Evolutionary conservation across 1,140 invertebrate genomes (phyloP).

Genomic region (Caerostris extrusa): DNA sequence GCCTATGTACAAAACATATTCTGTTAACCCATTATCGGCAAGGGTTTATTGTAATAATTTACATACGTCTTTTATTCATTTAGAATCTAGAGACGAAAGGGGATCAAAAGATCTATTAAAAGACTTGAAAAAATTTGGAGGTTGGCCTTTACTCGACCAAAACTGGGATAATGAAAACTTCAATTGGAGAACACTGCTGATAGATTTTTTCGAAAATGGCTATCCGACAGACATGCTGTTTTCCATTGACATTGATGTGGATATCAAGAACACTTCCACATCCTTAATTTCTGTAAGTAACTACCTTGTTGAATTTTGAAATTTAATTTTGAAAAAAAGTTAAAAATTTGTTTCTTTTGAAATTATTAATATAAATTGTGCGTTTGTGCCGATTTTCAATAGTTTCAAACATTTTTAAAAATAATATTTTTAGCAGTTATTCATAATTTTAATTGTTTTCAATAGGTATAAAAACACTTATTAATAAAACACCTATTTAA

Average conservation of each 20-base stretch:
- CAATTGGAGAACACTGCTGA: slow-evolving; percentile 15
- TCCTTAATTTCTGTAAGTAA: slow-evolving; percentile 36
- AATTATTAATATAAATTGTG: background rate
- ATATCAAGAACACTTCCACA: slow-evolving; percentile 48
- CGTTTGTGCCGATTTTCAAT: too few species aligned
- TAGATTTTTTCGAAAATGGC: background rate
- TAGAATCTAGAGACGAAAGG: slow-evolving; percentile 27
- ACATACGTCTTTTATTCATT: background rate
- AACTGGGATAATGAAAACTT: slow-evolving; percentile 10
- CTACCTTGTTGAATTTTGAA: background rate
- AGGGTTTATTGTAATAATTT: too few species aligned
- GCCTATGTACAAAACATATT: too few species aligned
- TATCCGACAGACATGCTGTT: slow-evolving; percentile 37
- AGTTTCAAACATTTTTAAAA: too few species aligned
- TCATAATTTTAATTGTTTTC: too few species aligned
- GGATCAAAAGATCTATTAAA: slow-evolving; percentile 9
- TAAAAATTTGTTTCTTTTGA: background rate
- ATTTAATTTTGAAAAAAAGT: background rate
- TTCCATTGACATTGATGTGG: background rate
- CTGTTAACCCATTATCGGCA: too few species aligned
- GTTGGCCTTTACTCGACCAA: slow-evolving; percentile 49
- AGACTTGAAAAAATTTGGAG: slow-evolving; percentile 59
- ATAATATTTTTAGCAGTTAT: too few species aligned
- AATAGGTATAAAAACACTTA: too few species aligned
- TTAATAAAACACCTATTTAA: too few species aligned